phyloP scores from a whole-genome alignment of 1,140 invertebrate species.

The Drosophila orena region DNA sequence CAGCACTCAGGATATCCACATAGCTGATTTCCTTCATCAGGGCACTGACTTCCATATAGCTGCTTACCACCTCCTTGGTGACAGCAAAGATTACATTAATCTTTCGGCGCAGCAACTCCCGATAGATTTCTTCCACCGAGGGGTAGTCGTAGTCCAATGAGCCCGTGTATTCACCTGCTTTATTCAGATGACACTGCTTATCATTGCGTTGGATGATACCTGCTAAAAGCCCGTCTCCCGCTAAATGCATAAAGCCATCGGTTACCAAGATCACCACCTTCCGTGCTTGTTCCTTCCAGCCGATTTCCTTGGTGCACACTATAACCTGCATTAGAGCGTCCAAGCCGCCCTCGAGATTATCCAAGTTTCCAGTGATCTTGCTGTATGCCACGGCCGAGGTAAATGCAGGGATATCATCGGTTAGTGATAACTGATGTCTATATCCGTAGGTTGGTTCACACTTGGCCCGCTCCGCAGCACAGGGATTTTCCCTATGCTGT shows the following conservation, averaged over 20 bases:
- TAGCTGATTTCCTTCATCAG: slow-evolving; percentile 86
- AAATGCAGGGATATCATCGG: slow-evolving; percentile 86
- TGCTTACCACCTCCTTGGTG: slow-evolving; percentile 85
- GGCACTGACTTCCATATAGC: slow-evolving; percentile 86
- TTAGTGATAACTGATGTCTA: slow-evolving; percentile 89
- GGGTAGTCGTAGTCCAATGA: slow-evolving; percentile 87
- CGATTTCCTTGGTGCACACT: slow-evolving; percentile 91
- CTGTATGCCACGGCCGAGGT: slow-evolving; percentile 87
- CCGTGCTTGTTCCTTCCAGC: slow-evolving; percentile 87
- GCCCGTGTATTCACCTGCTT: slow-evolving; percentile 86
- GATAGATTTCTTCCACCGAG: slow-evolving; percentile 87
- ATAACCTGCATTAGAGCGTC: slow-evolving; percentile 99
- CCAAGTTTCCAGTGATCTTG: slow-evolving; percentile 97
- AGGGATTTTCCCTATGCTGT: slow-evolving; percentile 86
- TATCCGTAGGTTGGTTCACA: slow-evolving; percentile 90
- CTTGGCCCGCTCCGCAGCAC: slow-evolving; percentile 81
- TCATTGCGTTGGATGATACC: slow-evolving; percentile 86
- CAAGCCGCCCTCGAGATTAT: slow-evolving; percentile 98
- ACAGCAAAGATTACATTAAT: slow-evolving; percentile 88
- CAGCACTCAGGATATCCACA: slow-evolving; percentile 86
- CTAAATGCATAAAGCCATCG: slow-evolving; percentile 88
- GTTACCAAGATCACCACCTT: slow-evolving; percentile 88
- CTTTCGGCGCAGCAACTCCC: slow-evolving; percentile 86
- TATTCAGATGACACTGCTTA: slow-evolving; percentile 86
- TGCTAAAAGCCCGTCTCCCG: slow-evolving; percentile 87